Base-by-base conservation (phyloP, 2,888 invertebrate genomes). In the Tridacna crocea region DNA sequence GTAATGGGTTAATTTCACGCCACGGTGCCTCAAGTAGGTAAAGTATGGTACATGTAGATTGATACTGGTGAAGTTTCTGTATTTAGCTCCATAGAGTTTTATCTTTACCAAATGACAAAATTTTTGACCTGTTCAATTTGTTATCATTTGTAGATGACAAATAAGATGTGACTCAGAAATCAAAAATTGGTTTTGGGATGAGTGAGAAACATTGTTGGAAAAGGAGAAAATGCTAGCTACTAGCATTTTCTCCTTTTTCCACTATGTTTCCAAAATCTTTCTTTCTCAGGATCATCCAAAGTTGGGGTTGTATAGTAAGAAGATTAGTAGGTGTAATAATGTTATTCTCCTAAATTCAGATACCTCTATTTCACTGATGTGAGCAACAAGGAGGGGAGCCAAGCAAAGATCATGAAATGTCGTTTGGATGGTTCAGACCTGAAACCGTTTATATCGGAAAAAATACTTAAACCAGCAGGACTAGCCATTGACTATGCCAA, bases 311-410 rank as follows among this genome's bases (percentile, higher is more conserved):
- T 55, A 11, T 19, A 10, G 55, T 55, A 55, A 55, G 3, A 11
- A 11, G 55, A 6, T 55, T 13, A 61, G 10, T 22, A n/a, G 4
- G 4, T n/a, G 22, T 13, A n/a, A n/a, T n/a, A n/a, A n/a, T n/a
- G 4, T 19, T 8, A 61, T 61, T 61, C 61, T 24, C 22, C 26
- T 61, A 22, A 17, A 36, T 92, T 61, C 93, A 97, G 97, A 3
- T 95, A 96, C 77, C 97, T 98, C 97, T 98, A 97, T 93, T 98
- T 98, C 97, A 97, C 97, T 0, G 97, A 97, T 92, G 97, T 98
- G 97, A 97, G 97, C 0, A 97, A 97, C 92, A 97, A 97, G 97
- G 97, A 97, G 0, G 55, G 47, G 0, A 22, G 27, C 0, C 51
- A 36, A 2, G 77, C 77, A 17, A 51, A 17, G 94, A 98, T 98